Evolutionary conservation across 2,113 vertebrate species (phyloP).

Genomic region (Pelecanoides urinatrix): DNA sequence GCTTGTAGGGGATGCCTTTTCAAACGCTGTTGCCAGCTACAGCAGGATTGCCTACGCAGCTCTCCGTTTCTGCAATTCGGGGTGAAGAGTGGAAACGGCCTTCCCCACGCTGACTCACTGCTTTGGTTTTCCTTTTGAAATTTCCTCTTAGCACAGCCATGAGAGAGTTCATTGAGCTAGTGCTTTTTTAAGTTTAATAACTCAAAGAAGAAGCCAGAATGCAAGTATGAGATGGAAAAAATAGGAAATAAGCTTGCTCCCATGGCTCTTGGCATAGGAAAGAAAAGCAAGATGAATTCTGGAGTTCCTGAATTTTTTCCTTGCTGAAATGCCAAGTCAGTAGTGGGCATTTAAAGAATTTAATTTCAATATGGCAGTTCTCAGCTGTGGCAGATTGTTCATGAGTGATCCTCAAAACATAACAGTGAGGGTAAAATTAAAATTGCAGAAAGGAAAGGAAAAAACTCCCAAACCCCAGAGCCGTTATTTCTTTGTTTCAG

Average conservation of each 20-base stretch:
- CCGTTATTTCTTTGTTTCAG: neutral
- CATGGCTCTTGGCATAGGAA: neutral
- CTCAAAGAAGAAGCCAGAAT: neutral
- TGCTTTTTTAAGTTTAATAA: neutral
- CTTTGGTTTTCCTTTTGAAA: neutral
- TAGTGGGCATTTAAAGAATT: neutral
- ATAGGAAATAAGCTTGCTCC: neutral
- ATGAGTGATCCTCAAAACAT: neutral
- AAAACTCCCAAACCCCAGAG: neutral
- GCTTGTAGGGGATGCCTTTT: neutral
- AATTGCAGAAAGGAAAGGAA: neutral
- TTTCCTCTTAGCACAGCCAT: neutral
- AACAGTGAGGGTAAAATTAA: neutral
- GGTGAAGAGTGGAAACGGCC: neutral
- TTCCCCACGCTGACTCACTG: neutral
- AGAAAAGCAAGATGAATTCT: neutral
- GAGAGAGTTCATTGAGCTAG: neutral
- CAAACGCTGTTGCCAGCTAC: neutral
- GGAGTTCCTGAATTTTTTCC: neutral
- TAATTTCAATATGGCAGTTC: neutral
- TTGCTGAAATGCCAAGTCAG: neutral
- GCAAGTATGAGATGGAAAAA: neutral
- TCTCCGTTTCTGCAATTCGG: neutral
- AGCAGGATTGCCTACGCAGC: accelerated
- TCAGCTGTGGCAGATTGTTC: neutral